These are phyloP conservation scores for Eupithecia vulgata DNA, from an alignment of 2,888 invertebrate species.

Conservation along the genomic window DNA sequence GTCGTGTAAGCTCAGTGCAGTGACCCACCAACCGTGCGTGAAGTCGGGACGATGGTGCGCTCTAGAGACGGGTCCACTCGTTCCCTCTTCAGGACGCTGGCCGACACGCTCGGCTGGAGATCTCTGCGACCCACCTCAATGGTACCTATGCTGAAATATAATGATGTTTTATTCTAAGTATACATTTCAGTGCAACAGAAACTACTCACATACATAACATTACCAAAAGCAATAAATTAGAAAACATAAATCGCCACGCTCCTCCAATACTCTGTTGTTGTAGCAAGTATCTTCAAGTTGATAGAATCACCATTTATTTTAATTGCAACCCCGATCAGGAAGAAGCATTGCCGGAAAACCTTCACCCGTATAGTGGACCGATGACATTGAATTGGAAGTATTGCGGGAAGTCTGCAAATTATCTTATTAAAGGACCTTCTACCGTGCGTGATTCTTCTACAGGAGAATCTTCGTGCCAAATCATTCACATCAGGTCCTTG, in stretches of 20 bases:
- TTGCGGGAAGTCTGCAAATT: constrained; percentile 6
- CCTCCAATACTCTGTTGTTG: neutral
- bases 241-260: neutral
- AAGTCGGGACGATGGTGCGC: constrained; percentile 79
- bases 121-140: constrained; percentile 69
- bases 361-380: neutral
- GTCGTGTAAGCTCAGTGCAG: constrained; percentile 68
- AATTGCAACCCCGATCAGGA: constrained; percentile 1
- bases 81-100: constrained; percentile 76
- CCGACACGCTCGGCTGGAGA: constrained; percentile 77
- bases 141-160: constrained; percentile 63
- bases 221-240: neutral
- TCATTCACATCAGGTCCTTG: neutral
- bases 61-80: constrained; percentile 75
- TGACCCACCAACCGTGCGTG: constrained; percentile 80
- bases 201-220: neutral
- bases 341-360: neutral
- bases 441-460: neutral
- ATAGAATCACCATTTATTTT: neutral
- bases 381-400: neutral
- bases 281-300: neutral
- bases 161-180: constrained; percentile 44
- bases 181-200: constrained; percentile 8
- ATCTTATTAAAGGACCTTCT: neutral
- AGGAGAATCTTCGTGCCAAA: neutral